phyloP scores from a whole-genome alignment of 2,113 vertebrate species.

The Gasterosteus aculeatus region DNA sequence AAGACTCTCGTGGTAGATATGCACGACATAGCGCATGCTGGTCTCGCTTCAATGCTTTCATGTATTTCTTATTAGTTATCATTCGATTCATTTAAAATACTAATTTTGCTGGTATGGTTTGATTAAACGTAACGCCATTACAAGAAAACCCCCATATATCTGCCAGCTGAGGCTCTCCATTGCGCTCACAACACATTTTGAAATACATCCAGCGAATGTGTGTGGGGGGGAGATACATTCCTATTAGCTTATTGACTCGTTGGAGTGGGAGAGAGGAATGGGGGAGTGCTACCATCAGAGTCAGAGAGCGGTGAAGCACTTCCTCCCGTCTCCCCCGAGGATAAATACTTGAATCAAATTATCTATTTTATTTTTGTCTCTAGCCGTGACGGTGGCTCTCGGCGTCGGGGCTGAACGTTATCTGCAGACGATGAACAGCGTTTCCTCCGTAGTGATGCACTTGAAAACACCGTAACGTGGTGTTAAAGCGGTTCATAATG shows the following conservation, averaged over 20 bases:
- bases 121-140: not conserved
- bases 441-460: conserved; percentile 47
- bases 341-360: conserved; percentile 70
- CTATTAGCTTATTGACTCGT: not conserved
- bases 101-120: conserved; percentile 18
- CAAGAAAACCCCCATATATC: conserved; percentile 5
- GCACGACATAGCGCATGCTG: conserved; percentile 29
- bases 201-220: conserved; percentile 14
- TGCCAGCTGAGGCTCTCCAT: conserved; percentile 8
- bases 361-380: conserved; percentile 71
- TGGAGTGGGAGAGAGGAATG: conserved; percentile 9
- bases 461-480: conserved; percentile 40
- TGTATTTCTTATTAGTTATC: conserved; percentile 15
- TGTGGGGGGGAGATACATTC: conserved; percentile 2
- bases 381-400: conserved; percentile 51
- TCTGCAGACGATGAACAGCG: conserved; percentile 15
- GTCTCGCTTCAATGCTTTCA: conserved; percentile 41
- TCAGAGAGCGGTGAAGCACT: conserved; percentile 31
- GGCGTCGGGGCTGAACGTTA: conserved; percentile 42
- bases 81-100: conserved; percentile 20
- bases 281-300: conserved; percentile 8
- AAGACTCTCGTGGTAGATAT: conserved; percentile 39
- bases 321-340: conserved; percentile 48
- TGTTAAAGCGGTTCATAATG: conserved; percentile 38
- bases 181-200: conserved; percentile 1